A percentile compares a stretch with the other conserved stretches of the same genome.
These are phyloP conservation scores for Manis pentadactyla DNA, from an alignment of 2,797 vertebrate species.

Conservation along the genomic window DNA sequence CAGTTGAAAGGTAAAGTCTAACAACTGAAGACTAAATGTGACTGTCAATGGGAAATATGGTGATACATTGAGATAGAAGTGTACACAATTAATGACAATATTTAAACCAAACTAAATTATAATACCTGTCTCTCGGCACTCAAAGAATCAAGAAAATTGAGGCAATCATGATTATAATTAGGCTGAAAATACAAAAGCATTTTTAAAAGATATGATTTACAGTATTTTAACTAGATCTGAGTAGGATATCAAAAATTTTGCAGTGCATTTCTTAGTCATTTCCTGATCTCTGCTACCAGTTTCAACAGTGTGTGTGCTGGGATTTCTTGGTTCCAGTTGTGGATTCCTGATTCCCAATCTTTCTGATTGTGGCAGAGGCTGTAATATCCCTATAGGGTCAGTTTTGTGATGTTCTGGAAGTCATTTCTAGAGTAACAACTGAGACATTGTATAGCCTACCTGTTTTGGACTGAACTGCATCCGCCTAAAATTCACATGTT, in stretches of 20 bases:
- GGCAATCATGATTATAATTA: constrained; percentile 42
- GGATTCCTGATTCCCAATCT: background rate
- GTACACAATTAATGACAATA: constrained; percentile 55
- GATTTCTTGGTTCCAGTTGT: background rate
- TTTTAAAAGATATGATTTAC: constrained; percentile 49
- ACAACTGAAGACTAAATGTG: background rate
- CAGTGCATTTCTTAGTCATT: background rate
- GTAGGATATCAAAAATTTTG: background rate
- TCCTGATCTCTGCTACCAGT: too few species aligned
- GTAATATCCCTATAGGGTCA: background rate
- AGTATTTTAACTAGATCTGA: constrained; percentile 67
- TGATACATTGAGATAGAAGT: constrained; percentile 2
- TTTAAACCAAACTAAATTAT: constrained; percentile 32
- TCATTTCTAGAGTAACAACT: background rate
- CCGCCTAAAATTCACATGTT: background rate
- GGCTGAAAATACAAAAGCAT: background rate
- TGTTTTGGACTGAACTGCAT: background rate
- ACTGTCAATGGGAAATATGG: background rate
- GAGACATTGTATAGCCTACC: background rate
- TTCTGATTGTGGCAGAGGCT: background rate
- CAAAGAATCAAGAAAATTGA: constrained; percentile 11
- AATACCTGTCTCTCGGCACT: background rate
- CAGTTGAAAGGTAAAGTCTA: constrained; percentile 36
- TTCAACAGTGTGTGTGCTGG: background rate
- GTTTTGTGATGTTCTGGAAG: background rate